These are phyloP conservation scores for Agrotis clavis DNA, from an alignment of 2,888 invertebrate genomes.

Conservation along the genomic window DNA sequence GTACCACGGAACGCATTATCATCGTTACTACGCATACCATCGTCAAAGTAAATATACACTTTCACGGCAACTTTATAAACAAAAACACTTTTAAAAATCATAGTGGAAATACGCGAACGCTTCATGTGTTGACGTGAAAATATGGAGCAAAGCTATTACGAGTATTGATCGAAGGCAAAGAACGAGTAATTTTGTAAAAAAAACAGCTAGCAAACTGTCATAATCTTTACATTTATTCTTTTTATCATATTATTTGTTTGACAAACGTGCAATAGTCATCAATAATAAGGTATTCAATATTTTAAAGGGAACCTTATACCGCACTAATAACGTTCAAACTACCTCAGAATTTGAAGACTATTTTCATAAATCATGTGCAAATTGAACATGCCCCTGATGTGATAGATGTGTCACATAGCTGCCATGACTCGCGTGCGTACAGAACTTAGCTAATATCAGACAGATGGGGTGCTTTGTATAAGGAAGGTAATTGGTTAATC, in stretches of 20 bases:
- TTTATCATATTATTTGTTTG: too few species aligned
- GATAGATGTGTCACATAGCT: constrained; percentile 10
- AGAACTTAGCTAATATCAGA: constrained; percentile 30
- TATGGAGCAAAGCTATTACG: too few species aligned
- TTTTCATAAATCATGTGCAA: constrained; percentile 10
- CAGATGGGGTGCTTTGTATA: constrained; percentile 1
- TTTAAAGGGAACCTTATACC: background rate
- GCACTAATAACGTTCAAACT: background rate
- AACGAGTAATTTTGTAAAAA: too few species aligned
- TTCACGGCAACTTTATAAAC: background rate
- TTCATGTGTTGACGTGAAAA: background rate
- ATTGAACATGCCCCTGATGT: background rate
- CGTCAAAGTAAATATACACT: background rate
- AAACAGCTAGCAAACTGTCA: background rate
- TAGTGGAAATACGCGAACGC: background rate
- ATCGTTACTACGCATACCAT: background rate
- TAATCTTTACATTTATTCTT: background rate
- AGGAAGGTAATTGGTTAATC: constrained; percentile 19
- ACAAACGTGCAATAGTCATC: too few species aligned
- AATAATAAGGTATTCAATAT: too few species aligned
- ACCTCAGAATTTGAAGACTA: background rate
- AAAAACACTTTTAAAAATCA: constrained; percentile 1
- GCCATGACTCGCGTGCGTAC: background rate
- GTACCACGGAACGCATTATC: background rate
- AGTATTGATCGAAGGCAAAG: too few species aligned